Evolutionary conservation across 1,140 invertebrate genomes (phyloP).

Genomic region (Tribolium madens): DNA sequence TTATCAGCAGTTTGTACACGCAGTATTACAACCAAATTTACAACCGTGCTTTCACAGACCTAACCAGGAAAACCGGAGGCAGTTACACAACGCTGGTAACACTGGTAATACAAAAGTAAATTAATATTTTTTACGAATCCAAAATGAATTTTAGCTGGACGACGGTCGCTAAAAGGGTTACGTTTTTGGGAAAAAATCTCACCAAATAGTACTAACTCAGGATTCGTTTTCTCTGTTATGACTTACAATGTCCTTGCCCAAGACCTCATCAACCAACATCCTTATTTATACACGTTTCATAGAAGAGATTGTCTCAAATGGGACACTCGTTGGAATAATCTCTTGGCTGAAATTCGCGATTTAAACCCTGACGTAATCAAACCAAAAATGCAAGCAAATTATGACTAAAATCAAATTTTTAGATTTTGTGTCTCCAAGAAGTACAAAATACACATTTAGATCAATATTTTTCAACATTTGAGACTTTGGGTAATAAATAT

Average conservation of each 20-base stretch:
- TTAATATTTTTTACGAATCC: background rate
- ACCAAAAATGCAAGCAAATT: conserved; percentile 9
- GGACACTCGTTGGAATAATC: conserved; percentile 74
- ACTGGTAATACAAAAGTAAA: background rate
- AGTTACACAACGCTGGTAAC: background rate
- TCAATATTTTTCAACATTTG: conserved; percentile 26
- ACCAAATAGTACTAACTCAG: conserved; percentile 39
- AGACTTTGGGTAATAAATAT: conserved; percentile 1
- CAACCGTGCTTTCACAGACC: conserved; percentile 26
- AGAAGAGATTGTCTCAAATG: conserved; percentile 74
- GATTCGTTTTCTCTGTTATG: conserved; percentile 66
- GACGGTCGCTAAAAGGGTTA: background rate
- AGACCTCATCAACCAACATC: conserved; percentile 80
- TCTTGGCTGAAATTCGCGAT: conserved; percentile 79
- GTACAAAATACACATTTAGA: conserved; percentile 79
- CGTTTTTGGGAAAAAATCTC: conserved; percentile 21
- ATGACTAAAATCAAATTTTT: conserved; percentile 35
- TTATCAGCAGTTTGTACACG: background rate
- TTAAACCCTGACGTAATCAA: conserved; percentile 80
- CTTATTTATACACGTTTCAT: conserved; percentile 79
- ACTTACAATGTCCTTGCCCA: conserved; percentile 93
- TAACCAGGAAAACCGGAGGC: conserved; percentile 3
- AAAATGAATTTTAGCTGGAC: background rate
- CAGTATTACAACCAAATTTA: conserved; percentile 31
- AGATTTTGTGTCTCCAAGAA: conserved; percentile 90